Evolutionary conservation across 2,797 vertebrate genomes (phyloP).

Genomic region (Perodicticus potto): DNA sequence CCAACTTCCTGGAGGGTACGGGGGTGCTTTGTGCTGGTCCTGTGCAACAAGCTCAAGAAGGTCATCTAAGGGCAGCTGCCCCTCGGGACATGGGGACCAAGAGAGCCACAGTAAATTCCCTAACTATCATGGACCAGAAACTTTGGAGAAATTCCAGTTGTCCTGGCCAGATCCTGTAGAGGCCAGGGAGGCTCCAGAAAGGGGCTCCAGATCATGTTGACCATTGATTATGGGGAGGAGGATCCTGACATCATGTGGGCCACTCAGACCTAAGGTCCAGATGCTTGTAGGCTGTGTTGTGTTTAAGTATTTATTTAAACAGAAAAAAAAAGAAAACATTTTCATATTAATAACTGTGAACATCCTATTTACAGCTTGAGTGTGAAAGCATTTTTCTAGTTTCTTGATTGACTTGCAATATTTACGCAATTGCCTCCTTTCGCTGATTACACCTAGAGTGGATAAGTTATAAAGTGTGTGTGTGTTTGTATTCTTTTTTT

Average conservation of each 20-base stretch:
- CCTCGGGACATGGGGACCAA: neutral
- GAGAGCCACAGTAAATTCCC: slow-evolving; percentile 78
- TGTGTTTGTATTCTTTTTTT: no score
- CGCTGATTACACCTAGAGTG: neutral
- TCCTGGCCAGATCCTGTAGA: slow-evolving; percentile 78
- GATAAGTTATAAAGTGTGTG: slow-evolving; percentile 6
- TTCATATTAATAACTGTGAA: slow-evolving; percentile 49
- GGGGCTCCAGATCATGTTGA: slow-evolving; percentile 65
- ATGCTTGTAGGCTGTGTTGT: slow-evolving; percentile 80
- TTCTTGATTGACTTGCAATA: slow-evolving; percentile 30
- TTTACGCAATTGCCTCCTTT: neutral
- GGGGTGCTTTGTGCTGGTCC: slow-evolving; percentile 89
- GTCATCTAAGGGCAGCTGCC: slow-evolving; percentile 83
- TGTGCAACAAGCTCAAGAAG: slow-evolving; percentile 92
- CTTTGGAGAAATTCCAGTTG: slow-evolving; percentile 86
- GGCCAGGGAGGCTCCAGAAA: slow-evolving; percentile 76
- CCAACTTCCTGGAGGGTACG: slow-evolving; percentile 90
- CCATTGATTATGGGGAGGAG: slow-evolving; percentile 32
- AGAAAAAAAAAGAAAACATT: slow-evolving; percentile 18
- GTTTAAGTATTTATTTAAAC: slow-evolving; percentile 83
- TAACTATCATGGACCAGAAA: slow-evolving; percentile 84
- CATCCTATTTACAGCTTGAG: slow-evolving; percentile 13
- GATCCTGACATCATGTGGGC: slow-evolving; percentile 5
- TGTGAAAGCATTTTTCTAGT: slow-evolving; percentile 52
- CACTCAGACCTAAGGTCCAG: neutral